These are phyloP conservation scores for Pagetopsis macropterus DNA, from an alignment of 2,797 vertebrate species.

Conservation along the genomic window DNA sequence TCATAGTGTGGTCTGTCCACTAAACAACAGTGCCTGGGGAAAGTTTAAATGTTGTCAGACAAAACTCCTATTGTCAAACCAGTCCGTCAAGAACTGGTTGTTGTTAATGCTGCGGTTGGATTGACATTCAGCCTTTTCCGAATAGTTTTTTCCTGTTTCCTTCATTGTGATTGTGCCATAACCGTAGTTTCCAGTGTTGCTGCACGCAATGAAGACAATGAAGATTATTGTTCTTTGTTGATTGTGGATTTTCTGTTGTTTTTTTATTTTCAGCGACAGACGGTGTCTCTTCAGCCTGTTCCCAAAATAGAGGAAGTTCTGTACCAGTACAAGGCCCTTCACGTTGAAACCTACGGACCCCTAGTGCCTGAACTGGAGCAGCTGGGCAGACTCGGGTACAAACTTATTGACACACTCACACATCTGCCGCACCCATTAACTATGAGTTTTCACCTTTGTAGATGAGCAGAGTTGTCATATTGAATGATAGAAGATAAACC, in stretches of 20 bases:
- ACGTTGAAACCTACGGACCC: conserved; percentile 89
- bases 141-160: conserved; percentile 35
- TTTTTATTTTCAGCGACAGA: conserved; percentile 84
- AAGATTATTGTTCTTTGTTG: conserved; percentile 40
- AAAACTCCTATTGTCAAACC: conserved; percentile 56
- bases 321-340: conserved; percentile 89
- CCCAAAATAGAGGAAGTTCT: conserved; percentile 88
- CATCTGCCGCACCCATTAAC: background rate
- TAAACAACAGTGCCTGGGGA: conserved; percentile 20
- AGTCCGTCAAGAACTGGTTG: conserved; percentile 55
- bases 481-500: background rate
- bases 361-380: conserved; percentile 89
- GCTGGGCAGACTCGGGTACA: conserved; percentile 90
- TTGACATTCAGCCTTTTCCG: conserved; percentile 42
- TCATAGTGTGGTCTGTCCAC: conserved; percentile 18
- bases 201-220: conserved; percentile 41
- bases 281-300: conserved; percentile 89
- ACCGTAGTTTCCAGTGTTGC: conserved; percentile 30
- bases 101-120: conserved; percentile 45
- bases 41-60: conserved; percentile 45
- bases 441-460: background rate
- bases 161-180: conserved; percentile 27
- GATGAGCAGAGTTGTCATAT: conserved; percentile 6
- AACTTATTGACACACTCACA: conserved; percentile 34
- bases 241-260: conserved; percentile 22